Conservation (phyloP, 2,797 vertebrate genomes). For the Acanthopagrus latus region DNA sequence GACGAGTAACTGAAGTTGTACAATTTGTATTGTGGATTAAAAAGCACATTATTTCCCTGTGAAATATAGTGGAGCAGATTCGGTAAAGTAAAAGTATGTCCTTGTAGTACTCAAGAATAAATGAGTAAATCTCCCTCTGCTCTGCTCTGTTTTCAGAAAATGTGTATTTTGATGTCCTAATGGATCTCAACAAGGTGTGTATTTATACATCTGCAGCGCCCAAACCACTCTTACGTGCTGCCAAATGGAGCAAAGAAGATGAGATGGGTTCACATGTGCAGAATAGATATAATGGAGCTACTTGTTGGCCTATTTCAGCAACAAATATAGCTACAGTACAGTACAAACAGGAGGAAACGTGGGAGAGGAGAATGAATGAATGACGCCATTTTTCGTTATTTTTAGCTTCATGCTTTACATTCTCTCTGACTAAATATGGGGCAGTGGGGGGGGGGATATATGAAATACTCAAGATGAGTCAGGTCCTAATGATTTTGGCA, state of each 20-base stretch:
- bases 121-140: slow-evolving; percentile 4
- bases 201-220: slow-evolving; percentile 43
- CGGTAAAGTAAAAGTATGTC: neutral
- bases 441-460: slow-evolving; percentile 1
- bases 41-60: neutral
- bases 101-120: neutral
- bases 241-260: slow-evolving; percentile 38
- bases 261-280: slow-evolving; percentile 34
- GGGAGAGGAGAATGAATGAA: slow-evolving; percentile 14
- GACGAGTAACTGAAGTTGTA: neutral
- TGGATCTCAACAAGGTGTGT: slow-evolving; percentile 76
- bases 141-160: slow-evolving; percentile 58
- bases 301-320: slow-evolving; percentile 50
- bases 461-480: slow-evolving; percentile 63
- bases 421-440: slow-evolving; percentile 6
- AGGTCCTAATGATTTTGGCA: slow-evolving; percentile 46
- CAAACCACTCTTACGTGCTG: slow-evolving; percentile 22
- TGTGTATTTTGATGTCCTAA: slow-evolving; percentile 68
- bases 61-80: neutral
- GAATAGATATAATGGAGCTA: slow-evolving; percentile 53
- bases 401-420: slow-evolving; percentile 37
- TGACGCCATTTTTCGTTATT: slow-evolving; percentile 42
- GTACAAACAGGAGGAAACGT: slow-evolving; percentile 30
- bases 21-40: neutral
- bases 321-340: slow-evolving; percentile 38